phyloP scores from a whole-genome alignment of 2,888 invertebrate genomes.

The Saturnia japonica region DNA sequence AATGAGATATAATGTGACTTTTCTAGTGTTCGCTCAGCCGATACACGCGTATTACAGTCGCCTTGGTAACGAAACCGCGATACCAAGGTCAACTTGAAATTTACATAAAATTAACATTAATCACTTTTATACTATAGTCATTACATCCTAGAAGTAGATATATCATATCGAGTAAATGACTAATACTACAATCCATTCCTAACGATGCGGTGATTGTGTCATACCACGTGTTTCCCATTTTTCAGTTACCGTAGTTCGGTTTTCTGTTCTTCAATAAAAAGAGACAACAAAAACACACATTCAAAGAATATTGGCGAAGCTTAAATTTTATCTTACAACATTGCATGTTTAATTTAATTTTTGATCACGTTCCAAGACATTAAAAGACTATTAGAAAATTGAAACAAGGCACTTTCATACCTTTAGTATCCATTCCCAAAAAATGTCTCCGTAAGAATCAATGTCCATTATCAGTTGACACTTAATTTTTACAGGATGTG shows the following conservation, averaged over 20 bases:
- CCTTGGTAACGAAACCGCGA: conserved; percentile 39
- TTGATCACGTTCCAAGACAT: conserved; percentile 34
- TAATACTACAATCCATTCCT: neutral
- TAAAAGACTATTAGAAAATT: neutral
- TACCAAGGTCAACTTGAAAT: conserved; percentile 27
- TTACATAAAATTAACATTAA: conserved; percentile 20
- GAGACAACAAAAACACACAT: conserved; percentile 14
- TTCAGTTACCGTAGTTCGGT: neutral
- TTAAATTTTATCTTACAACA: conserved; percentile 18
- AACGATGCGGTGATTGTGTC: neutral
- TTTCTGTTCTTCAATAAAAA: conserved; percentile 8
- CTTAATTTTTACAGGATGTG: conserved; percentile 19
- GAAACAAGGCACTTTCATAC: conserved; percentile 35
- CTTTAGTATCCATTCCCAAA: conserved; percentile 62
- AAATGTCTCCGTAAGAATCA: conserved; percentile 52
- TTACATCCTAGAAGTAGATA: neutral
- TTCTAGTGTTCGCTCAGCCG: conserved; percentile 17
- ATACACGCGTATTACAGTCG: conserved; percentile 27
- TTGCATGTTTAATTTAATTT: conserved; percentile 24
- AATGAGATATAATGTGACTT: conserved; percentile 13
- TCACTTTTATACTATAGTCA: neutral
- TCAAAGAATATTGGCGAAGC: conserved; percentile 15
- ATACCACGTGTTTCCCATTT: conserved; percentile 21
- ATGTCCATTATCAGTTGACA: conserved; percentile 45
- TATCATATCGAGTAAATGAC: neutral